Percentiles rank a stretch among this genome's conserved stretches.
Conservation (phyloP, 2,888 invertebrate genomes). For the Noctua janthina region DNA sequence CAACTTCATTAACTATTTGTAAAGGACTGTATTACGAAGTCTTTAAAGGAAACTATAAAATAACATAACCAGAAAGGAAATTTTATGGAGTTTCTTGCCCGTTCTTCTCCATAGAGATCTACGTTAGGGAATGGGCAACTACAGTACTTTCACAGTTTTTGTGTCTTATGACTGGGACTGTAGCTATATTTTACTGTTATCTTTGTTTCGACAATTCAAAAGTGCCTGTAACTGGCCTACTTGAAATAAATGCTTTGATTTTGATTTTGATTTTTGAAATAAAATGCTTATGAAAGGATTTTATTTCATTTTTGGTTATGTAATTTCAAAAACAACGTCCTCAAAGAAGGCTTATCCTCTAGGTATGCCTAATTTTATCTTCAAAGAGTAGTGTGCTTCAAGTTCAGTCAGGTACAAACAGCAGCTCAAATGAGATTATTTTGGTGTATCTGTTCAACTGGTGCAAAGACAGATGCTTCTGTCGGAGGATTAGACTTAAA, state of each 20-base stretch:
- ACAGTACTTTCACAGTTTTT: no score
- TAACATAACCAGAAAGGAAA: background rate
- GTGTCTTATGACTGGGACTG: no score
- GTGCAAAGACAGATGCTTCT: slow-evolving; percentile 56
- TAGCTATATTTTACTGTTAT: no score
- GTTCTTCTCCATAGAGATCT: no score
- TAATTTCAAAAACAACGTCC: background rate
- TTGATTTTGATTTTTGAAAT: no score
- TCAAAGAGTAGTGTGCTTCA: slow-evolving; percentile 44
- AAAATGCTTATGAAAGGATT: no score
- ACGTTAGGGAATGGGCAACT: no score
- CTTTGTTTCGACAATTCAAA: no score
- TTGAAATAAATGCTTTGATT: no score
- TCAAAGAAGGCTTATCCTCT: slow-evolving; percentile 15
- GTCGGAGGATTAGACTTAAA: slow-evolving; percentile 67
- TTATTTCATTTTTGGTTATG: no score
- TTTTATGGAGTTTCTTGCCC: no score
- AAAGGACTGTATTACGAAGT: background rate
- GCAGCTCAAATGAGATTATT: slow-evolving; percentile 68
- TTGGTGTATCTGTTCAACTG: slow-evolving; percentile 60
- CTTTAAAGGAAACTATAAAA: background rate
- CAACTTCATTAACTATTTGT: background rate
- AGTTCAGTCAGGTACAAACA: slow-evolving; percentile 67
- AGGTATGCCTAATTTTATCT: slow-evolving; percentile 33
- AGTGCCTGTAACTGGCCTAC: no score